Evolutionary conservation across 2,888 invertebrate genomes (phyloP), one percentile per base, ranked within the genome.

Genomic region (Bugula neritina): DNA sequence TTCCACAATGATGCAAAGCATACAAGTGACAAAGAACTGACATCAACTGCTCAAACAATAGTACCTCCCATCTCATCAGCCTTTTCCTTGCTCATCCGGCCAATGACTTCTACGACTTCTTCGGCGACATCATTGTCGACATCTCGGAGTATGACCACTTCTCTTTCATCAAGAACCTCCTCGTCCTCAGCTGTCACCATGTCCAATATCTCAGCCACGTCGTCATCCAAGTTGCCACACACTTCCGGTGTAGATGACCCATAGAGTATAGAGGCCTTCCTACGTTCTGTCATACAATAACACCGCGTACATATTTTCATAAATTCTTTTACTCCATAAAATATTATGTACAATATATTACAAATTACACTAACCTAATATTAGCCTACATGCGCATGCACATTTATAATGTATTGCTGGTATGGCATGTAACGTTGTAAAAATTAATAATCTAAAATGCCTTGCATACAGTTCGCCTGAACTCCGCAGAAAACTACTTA

Each of bases 141-240:
- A 63, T 63, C 63, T n/a, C 63, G 27, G 27, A 63, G 63, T 31
- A 63, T 31, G n/a, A 63, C 31, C 5, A 63, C 63, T n/a, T 63
- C 63, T 27, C 34, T 63, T n/a, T 63, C 63, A n/a, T 63, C 63
- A 1, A 63, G 5, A 1, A 31, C 63, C 31, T 63, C 63, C 34
- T 63, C 17, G 10, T 34, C 29, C 29, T 63, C 63, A 25, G 21
- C 63, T 29, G 63, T 34, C 5, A 63, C 63, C 63, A 63, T 63
- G 34, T 63, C 63, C 17, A 63, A 31, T 34, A 63, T 63, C 63
- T 63, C 63, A 5, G 63, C 63, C 63, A 63, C 63, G n/a, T 63
- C 29, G n/a, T 63, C 63, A 27, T 63, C 63, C 31, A 63, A 5
- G n/a, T 63, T 63, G 10, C 63, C 63, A 2, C 31, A 63, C 63